phyloP scores from a whole-genome alignment of 2,888 invertebrate genomes.

The Hydroisotoma schaefferi region DNA sequence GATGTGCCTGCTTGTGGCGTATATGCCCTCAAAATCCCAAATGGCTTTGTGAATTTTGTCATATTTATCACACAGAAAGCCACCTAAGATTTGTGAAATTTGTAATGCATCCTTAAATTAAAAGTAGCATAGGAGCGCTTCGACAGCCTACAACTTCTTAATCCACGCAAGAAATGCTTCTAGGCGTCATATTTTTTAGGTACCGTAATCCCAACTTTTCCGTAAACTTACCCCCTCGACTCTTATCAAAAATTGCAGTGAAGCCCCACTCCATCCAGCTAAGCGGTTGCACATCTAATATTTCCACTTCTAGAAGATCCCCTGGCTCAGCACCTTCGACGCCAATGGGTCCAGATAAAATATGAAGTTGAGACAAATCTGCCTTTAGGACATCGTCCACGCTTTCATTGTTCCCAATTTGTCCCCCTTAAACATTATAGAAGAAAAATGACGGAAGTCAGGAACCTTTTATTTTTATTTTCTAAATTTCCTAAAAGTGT shows the following conservation, averaged over 20 bases:
- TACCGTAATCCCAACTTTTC: no score
- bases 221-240: slow-evolving; percentile 20
- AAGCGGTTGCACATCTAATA: slow-evolving; percentile 38
- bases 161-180: no score
- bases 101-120: no score
- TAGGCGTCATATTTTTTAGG: no score
- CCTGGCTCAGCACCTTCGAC: slow-evolving; percentile 41
- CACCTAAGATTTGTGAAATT: no score
- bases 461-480: background rate
- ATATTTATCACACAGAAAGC: slow-evolving; percentile 19
- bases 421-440: slow-evolving; percentile 27
- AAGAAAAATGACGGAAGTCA: background rate
- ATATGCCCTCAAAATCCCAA: slow-evolving; percentile 43
- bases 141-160: no score
- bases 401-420: slow-evolving; percentile 35
- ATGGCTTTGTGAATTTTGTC: slow-evolving; percentile 31
- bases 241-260: slow-evolving; percentile 25
- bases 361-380: slow-evolving; percentile 20
- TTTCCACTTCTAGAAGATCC: slow-evolving; percentile 38
- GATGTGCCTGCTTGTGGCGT: slow-evolving; percentile 38
- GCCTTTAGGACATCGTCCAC: slow-evolving; percentile 20
- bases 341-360: slow-evolving; percentile 34
- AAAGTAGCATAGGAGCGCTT: no score
- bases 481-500: background rate
- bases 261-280: slow-evolving; percentile 36